Evolutionary conservation across 2,113 vertebrate genomes (phyloP).

Genomic region (Mesoclemmys tuberculata): DNA sequence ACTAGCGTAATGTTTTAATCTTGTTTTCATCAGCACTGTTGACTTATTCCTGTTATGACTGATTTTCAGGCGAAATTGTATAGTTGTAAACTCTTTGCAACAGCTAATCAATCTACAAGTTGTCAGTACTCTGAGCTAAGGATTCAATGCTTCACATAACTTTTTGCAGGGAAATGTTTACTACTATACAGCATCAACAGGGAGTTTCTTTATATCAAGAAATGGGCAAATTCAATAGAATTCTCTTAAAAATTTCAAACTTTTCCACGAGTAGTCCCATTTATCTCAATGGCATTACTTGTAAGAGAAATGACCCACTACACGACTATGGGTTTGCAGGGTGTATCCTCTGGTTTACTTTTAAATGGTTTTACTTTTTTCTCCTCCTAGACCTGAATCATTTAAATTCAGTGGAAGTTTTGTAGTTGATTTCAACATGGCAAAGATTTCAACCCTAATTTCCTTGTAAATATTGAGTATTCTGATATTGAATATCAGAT

Average conservation of each 20-base stretch:
- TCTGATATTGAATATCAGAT: background rate
- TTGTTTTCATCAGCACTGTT: background rate
- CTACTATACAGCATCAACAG: background rate
- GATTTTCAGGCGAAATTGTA: background rate
- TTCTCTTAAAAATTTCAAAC: background rate
- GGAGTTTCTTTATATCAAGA: background rate
- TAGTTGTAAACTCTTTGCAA: background rate
- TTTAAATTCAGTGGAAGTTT: background rate
- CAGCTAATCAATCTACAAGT: background rate
- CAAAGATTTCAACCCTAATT: background rate
- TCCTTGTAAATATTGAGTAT: background rate
- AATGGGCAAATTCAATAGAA: background rate
- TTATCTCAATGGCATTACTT: background rate
- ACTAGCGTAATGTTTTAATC: background rate
- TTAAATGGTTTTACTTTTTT: background rate
- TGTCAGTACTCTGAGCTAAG: background rate
- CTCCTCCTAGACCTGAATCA: background rate
- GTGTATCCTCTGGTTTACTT: background rate
- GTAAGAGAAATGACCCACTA: background rate
- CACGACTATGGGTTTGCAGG: background rate
- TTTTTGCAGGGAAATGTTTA: background rate
- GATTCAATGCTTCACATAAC: background rate
- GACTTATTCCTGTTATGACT: background rate
- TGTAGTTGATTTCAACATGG: background rate
- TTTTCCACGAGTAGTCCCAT: background rate